Evolutionary conservation across 2,113 vertebrate genomes (phyloP), one percentile per base, ranked within the genome.

Genomic region (Noctilio leporinus): DNA sequence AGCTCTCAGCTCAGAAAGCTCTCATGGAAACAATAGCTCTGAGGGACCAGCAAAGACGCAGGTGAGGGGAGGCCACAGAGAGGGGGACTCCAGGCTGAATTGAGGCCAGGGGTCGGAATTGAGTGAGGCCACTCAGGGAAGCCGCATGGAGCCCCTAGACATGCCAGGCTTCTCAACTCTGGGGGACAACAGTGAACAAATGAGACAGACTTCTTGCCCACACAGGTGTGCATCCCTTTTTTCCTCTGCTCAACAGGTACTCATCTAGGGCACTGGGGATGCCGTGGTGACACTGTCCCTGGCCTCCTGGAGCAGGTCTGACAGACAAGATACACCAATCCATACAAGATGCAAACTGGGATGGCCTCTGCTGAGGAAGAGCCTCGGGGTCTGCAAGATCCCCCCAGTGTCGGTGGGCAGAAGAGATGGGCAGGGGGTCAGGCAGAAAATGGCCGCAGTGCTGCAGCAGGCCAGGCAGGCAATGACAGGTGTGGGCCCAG

Each of bases 251-350:
- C 62, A 53, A 26, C 20, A 3, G 33, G 30, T 47, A 53, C 72
- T 77, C 35, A 33, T 65, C 62, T 47, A 78, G 16, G 47, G 30
- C 9, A 10, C n/a, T 4, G 26, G 10, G 62, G 47, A 43, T 0
- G 0, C 65, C 77, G 20, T 0, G 19, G 47, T 1, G 0, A n/a
- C 26, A 17, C 43, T 49, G 59, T 24, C 80, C 86, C 24, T 93
- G 92, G 57, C 55, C n/a, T 33, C 35, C 20, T 62, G 43, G 45
- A 84, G 24, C 30, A 20, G 3, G 12, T 57, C 72, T 67, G 65
- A 72, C 10, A 30, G 55, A 51, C 17, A 86, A 91, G 59, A 30
- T 33, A 55, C 57, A 90, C 57, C 72, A 43, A 59, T 81, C 77
- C 43, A 82, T 10, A 57, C 3, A 28, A 26, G 16, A 70, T 3